Evolutionary conservation across 1,140 invertebrate genomes (phyloP).

Genomic region (Riptortus pedestris): DNA sequence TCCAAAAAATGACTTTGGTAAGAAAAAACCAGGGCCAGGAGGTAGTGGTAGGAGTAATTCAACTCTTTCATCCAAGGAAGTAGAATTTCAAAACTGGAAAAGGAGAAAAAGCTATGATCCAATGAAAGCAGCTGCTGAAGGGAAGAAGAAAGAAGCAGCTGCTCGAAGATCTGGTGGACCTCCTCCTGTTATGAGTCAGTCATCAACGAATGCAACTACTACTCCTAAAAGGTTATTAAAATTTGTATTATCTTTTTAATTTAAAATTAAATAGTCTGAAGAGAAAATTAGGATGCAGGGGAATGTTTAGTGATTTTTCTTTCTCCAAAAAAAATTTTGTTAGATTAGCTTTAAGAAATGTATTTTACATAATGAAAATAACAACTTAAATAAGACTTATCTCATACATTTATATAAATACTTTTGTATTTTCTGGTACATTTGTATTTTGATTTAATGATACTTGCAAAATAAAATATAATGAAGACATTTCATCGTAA

Average conservation of each 20-base stretch:
- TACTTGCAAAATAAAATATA: too few species aligned
- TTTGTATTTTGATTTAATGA: too few species aligned
- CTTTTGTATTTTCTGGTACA: too few species aligned
- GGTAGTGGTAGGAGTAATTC: constrained; percentile 46
- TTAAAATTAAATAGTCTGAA: neutral
- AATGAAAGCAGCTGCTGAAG: constrained; percentile 74
- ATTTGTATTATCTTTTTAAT: constrained; percentile 1
- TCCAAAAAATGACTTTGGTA: neutral
- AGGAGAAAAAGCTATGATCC: constrained; percentile 82
- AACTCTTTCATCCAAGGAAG: constrained; percentile 54
- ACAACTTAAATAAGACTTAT: too few species aligned
- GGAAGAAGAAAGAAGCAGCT: constrained; percentile 46
- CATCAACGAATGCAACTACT: constrained; percentile 33
- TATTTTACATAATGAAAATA: too few species aligned
- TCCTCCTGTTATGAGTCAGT: constrained; percentile 36
- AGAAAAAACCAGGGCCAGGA: neutral
- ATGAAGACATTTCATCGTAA: too few species aligned
- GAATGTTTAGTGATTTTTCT: neutral
- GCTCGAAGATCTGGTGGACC: constrained; percentile 35
- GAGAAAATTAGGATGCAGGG: too few species aligned
- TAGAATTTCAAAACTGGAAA: constrained; percentile 86
- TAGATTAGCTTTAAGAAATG: too few species aligned
- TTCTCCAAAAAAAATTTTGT: neutral
- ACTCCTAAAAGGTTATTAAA: constrained; percentile 25
- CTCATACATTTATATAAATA: too few species aligned